Conservation (phyloP, 1,140 invertebrate genomes). For the Drosophila ercepeae region DNA sequence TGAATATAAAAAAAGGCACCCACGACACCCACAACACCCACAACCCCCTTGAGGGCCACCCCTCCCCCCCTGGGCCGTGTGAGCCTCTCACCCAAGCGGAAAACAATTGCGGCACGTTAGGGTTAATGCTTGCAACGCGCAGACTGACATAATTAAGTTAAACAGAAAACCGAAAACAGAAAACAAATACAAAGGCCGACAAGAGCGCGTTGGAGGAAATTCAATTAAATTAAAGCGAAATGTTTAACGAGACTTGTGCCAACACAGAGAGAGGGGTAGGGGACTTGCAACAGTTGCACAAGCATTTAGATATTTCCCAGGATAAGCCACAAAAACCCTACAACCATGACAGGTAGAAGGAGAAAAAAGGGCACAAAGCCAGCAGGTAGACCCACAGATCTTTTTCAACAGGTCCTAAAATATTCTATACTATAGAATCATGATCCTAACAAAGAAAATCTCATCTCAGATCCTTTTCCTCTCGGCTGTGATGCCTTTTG, state of each 20-base stretch:
- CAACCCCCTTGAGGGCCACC: background rate
- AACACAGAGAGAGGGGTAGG: background rate
- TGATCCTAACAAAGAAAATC: background rate
- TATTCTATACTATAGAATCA: no score
- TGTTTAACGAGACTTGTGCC: conserved; percentile 65
- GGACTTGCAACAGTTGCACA: conserved; percentile 21
- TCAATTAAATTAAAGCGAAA: conserved; percentile 65
- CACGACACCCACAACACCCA: background rate
- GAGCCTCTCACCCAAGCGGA: conserved; percentile 35
- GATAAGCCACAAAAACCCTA: conserved; percentile 31
- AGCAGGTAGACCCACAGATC: conserved; percentile 21
- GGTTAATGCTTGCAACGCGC: conserved; percentile 42
- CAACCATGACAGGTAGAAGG: conserved; percentile 29
- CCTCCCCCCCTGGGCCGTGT: conserved; percentile 3
- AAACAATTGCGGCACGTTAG: conserved; percentile 40
- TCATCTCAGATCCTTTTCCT: conserved; percentile 31
- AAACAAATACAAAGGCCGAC: conserved; percentile 7
- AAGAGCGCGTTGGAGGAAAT: conserved; percentile 38
- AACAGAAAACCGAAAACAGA: conserved; percentile 19
- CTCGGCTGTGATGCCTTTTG: background rate
- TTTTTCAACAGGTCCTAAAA: no score
- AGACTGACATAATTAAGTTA: conserved; percentile 64
- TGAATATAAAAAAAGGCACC: no score
- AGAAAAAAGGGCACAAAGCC: background rate
- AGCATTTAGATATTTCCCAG: conserved; percentile 45